These are phyloP conservation scores for Pachypeltis micranthus DNA, from an alignment of 1,140 invertebrate species.

Conservation along the genomic window DNA sequence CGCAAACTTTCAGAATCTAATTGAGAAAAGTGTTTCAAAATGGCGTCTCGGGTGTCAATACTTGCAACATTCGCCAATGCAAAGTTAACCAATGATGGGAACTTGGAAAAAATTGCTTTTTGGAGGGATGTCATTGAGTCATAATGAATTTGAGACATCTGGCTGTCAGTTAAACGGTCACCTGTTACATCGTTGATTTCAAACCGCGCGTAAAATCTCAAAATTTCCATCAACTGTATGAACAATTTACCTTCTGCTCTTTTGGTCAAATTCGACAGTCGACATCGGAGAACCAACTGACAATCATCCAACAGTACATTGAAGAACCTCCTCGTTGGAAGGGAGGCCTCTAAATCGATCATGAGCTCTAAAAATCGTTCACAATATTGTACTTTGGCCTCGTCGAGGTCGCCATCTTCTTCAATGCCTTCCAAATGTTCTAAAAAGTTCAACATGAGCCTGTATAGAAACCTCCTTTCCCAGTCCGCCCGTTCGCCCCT, in stretches of 20 bases:
- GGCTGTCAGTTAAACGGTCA: constrained; percentile 81
- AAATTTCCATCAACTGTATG: constrained; percentile 81
- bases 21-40: constrained; percentile 72
- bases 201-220: constrained; percentile 94
- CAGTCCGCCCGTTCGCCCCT: constrained; percentile 61
- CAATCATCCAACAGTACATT: constrained; percentile 91
- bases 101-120: constrained; percentile 87
- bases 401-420: constrained; percentile 40
- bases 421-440: constrained; percentile 64
- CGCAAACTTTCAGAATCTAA: constrained; percentile 8
- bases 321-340: constrained; percentile 92
- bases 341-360: constrained; percentile 88
- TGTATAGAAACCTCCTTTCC: constrained; percentile 78
- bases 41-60: constrained; percentile 74
- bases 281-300: constrained; percentile 83
- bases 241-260: constrained; percentile 85
- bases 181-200: constrained; percentile 96
- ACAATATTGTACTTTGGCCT: constrained; percentile 57
- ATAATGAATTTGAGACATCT: constrained; percentile 90
- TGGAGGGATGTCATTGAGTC: constrained; percentile 76
- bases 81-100: constrained; percentile 75
- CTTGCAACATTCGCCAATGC: constrained; percentile 86
- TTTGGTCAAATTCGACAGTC: constrained; percentile 60
- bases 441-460: constrained; percentile 86
- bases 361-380: constrained; percentile 93